These are phyloP conservation scores for Invenusta paracnida DNA, from an alignment of 2,888 invertebrate species.

Conservation along the genomic window DNA sequence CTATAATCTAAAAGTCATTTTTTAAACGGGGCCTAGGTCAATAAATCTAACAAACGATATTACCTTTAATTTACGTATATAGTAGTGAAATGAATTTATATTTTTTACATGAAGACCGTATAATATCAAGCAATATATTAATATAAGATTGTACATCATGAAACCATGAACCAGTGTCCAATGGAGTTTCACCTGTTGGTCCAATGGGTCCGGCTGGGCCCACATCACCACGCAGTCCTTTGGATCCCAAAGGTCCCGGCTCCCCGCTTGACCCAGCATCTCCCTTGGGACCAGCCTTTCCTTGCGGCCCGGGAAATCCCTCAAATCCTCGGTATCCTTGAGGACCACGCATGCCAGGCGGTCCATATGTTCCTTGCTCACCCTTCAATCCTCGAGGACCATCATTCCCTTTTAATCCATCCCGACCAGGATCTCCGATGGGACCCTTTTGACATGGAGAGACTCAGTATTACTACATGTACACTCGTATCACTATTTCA, in stretches of 20 bases:
- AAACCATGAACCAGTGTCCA: background rate
- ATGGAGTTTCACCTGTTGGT: background rate
- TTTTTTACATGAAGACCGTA: too few relatives aligned
- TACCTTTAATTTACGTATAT: too few relatives aligned
- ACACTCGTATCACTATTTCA: too few relatives aligned
- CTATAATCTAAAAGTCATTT: too few relatives aligned
- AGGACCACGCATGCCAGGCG: background rate
- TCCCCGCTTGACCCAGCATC: background rate
- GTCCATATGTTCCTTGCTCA: background rate
- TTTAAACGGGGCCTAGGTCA: too few relatives aligned
- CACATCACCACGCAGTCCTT: background rate
- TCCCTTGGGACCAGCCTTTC: background rate
- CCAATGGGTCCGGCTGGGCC: background rate
- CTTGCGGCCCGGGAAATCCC: background rate
- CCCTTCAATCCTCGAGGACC: background rate
- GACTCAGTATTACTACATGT: too few relatives aligned
- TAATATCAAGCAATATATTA: too few relatives aligned
- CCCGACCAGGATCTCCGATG: background rate
- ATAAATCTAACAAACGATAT: too few relatives aligned
- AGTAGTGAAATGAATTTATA: too few relatives aligned
- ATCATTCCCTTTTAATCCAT: background rate
- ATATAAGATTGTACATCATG: too few relatives aligned
- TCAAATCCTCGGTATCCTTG: background rate
- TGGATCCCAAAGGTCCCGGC: background rate
- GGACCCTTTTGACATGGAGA: background rate